phyloP scores from a whole-genome alignment of 2,113 vertebrate species.

The Micromys minutus region DNA sequence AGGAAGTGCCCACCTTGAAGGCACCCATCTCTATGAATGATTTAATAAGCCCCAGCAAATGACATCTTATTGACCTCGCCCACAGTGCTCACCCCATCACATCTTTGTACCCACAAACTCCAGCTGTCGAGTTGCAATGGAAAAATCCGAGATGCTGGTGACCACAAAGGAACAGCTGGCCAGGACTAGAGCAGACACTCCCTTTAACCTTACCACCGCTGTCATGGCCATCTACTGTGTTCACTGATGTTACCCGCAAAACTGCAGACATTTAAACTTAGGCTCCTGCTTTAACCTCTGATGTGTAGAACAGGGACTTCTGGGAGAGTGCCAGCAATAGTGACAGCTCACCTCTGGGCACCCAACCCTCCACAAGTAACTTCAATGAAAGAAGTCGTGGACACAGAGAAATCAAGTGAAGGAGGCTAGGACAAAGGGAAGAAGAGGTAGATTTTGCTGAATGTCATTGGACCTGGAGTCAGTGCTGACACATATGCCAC shows the following conservation, averaged over 20 bases:
- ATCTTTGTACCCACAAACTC: background rate
- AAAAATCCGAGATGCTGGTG: background rate
- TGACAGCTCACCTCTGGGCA: background rate
- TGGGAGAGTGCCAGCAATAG: background rate
- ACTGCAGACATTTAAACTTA: background rate
- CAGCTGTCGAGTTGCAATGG: slow-evolving; percentile 35
- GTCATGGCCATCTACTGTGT: background rate
- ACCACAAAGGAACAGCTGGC: background rate
- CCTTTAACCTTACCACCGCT: background rate
- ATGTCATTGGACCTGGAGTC: background rate
- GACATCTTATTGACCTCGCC: background rate
- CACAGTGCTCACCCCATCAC: background rate
- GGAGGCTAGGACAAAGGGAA: background rate
- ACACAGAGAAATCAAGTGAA: background rate
- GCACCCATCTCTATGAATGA: background rate
- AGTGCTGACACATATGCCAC: background rate
- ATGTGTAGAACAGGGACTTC: background rate
- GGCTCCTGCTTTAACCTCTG: slow-evolving; percentile 19
- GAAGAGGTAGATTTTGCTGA: background rate
- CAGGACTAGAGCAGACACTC: background rate
- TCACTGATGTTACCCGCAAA: slow-evolving; percentile 2
- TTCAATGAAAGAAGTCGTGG: slow-evolving; percentile 2
- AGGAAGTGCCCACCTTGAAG: background rate
- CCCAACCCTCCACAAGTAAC: background rate
- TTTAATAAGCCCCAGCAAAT: background rate